Evolutionary conservation across 53 echinoderm and acorn worm species (phyloP).

Genomic region (Zoroaster sp.): DNA sequence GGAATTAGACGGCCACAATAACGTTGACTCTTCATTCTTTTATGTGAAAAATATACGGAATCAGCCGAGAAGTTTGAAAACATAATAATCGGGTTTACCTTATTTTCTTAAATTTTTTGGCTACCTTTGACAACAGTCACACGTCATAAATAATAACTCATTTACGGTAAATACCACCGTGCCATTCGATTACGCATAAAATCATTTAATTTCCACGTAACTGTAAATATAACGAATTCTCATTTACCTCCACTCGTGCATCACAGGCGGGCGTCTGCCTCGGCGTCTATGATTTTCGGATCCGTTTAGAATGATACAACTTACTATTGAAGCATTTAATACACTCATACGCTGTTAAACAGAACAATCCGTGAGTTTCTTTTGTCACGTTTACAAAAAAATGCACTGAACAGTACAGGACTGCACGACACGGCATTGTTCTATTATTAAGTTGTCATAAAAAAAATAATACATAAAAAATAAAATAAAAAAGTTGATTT

Average conservation of each 20-base stretch:
- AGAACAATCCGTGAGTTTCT: no score
- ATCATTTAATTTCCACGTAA: background rate
- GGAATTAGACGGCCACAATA: background rate
- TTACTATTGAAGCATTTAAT: slow-evolving; percentile 24
- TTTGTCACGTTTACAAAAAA: background rate
- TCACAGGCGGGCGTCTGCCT: slow-evolving; percentile 2
- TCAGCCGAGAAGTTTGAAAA: background rate
- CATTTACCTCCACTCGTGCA: background rate
- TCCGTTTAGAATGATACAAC: background rate
- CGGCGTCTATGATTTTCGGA: slow-evolving; percentile 5
- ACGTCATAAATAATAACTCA: background rate
- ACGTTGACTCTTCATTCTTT: background rate
- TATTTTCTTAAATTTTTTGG: background rate
- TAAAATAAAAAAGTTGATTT: no score
- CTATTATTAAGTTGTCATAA: no score
- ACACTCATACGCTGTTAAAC: no score
- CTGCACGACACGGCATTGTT: no score
- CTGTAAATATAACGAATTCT: background rate
- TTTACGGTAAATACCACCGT: background rate
- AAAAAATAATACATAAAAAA: no score
- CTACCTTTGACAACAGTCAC: background rate
- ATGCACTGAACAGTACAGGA: background rate
- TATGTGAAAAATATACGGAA: background rate
- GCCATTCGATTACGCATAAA: background rate
- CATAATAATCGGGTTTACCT: background rate